phyloP scores from a whole-genome alignment of 1,140 invertebrate species.

The Leptopilina boulardi region DNA sequence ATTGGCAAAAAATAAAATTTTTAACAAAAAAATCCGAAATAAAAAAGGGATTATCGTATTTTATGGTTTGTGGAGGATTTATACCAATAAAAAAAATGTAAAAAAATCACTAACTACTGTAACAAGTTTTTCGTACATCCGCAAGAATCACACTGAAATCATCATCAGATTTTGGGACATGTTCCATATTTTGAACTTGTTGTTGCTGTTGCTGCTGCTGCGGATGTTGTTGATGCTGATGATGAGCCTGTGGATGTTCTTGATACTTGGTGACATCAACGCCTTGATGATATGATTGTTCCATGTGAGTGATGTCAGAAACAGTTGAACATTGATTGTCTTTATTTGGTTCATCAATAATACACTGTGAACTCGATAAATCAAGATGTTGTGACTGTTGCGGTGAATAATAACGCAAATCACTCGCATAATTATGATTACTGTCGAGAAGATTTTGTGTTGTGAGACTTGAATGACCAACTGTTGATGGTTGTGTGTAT shows the following conservation, averaged over 20 bases:
- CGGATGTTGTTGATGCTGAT: slow-evolving; percentile 75
- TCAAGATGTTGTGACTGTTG: slow-evolving; percentile 71
- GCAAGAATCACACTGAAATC: slow-evolving; percentile 91
- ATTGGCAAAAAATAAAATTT: too few species aligned
- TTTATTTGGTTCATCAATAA: slow-evolving; percentile 69
- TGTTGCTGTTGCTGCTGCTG: slow-evolving; percentile 71
- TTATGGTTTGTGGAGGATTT: background rate
- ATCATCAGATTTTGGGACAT: slow-evolving; percentile 82
- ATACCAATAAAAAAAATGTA: slow-evolving; percentile 31
- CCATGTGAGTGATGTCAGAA: slow-evolving; percentile 57
- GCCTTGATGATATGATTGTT: slow-evolving; percentile 71
- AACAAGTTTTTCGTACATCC: slow-evolving; percentile 90
- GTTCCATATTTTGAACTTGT: slow-evolving; percentile 70
- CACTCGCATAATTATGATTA: slow-evolving; percentile 76
- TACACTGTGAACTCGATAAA: slow-evolving; percentile 67
- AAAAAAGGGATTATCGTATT: background rate
- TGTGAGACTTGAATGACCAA: slow-evolving; percentile 67
- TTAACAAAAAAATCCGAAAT: background rate
- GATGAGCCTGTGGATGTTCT: slow-evolving; percentile 75
- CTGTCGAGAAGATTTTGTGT: slow-evolving; percentile 72
- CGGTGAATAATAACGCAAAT: slow-evolving; percentile 70
- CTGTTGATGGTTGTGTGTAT: slow-evolving; percentile 69
- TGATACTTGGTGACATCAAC: slow-evolving; percentile 70
- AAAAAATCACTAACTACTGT: slow-evolving; percentile 82
- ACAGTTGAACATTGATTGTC: slow-evolving; percentile 65